These are phyloP conservation scores for Dione juno DNA, from an alignment of 2,888 invertebrate species.

Conservation along the genomic window DNA sequence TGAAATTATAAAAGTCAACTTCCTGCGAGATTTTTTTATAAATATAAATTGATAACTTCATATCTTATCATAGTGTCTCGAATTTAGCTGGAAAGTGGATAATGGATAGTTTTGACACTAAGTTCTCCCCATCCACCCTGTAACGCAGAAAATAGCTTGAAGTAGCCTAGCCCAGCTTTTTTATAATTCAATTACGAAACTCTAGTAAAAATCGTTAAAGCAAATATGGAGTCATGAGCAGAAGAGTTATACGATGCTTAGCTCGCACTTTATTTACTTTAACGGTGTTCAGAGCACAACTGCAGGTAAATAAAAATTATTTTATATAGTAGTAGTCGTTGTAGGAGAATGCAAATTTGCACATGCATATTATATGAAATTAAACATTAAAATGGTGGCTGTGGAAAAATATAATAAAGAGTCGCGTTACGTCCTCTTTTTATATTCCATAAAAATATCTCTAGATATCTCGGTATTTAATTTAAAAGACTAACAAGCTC, in stretches of 20 bases:
- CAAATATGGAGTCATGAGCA: slow-evolving; percentile 22
- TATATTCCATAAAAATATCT: not conserved
- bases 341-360: slow-evolving; percentile 37
- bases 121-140: too few species aligned
- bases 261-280: slow-evolving; percentile 5
- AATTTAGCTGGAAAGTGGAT: too few species aligned
- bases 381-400: slow-evolving; percentile 41
- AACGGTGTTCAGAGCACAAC: slow-evolving; percentile 19
- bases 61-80: too few species aligned
- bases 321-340: slow-evolving; percentile 21
- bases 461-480: not conserved
- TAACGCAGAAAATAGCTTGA: too few species aligned
- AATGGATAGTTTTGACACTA: too few species aligned
- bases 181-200: slow-evolving; percentile 5
- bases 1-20: too few species aligned
- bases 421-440: not conserved
- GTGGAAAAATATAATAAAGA: slow-evolving; percentile 42
- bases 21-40: too few species aligned
- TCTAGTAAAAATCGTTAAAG: not conserved
- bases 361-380: slow-evolving; percentile 41
- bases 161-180: too few species aligned
- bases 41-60: too few species aligned
- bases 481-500: too few species aligned
- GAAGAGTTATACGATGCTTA: slow-evolving; percentile 24
- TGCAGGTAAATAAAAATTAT: slow-evolving; percentile 36